Percentiles rank a stretch among this genome's conserved stretches.
phyloP scores from a whole-genome alignment of 2,113 vertebrate species.

The Rutilus rutilus region DNA sequence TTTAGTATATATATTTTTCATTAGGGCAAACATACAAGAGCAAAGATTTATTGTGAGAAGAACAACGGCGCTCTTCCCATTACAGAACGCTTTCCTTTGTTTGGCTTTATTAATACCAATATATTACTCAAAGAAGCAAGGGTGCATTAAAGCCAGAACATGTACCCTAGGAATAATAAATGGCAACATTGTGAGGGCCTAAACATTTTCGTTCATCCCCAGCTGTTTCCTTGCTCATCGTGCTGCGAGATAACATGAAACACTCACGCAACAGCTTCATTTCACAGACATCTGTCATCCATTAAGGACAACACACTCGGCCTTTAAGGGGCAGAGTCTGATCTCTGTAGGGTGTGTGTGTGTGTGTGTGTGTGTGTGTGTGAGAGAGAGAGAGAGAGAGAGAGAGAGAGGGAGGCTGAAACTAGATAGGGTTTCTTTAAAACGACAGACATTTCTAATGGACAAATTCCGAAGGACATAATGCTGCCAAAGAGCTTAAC shows the following conservation, averaged over 20 bases:
- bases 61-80: conserved; percentile 65
- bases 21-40: conserved; percentile 56
- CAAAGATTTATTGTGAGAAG: conserved; percentile 75
- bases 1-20: no score
- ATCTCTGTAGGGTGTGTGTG: conserved; percentile 49
- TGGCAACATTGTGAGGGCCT: conserved; percentile 67
- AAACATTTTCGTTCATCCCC: conserved; percentile 76
- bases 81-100: conserved; percentile 73
- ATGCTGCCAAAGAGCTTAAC: conserved; percentile 1
- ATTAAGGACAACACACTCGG: conserved; percentile 74
- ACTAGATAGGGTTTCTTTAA: background rate
- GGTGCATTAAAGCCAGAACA: conserved; percentile 63
- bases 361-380: conserved; percentile 8
- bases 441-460: background rate
- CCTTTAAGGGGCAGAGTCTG: conserved; percentile 64
- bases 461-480: background rate
- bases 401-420: background rate
- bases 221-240: conserved; percentile 79
- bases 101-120: conserved; percentile 79
- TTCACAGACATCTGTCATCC: conserved; percentile 79
- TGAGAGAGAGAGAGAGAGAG: background rate
- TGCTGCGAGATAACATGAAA: conserved; percentile 79
- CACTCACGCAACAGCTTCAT: conserved; percentile 76
- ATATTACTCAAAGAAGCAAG: conserved; percentile 68
- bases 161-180: conserved; percentile 67